Evolutionary conservation across 2,888 invertebrate genomes (phyloP).

Genomic region (Drosophila pseudotakahashii): DNA sequence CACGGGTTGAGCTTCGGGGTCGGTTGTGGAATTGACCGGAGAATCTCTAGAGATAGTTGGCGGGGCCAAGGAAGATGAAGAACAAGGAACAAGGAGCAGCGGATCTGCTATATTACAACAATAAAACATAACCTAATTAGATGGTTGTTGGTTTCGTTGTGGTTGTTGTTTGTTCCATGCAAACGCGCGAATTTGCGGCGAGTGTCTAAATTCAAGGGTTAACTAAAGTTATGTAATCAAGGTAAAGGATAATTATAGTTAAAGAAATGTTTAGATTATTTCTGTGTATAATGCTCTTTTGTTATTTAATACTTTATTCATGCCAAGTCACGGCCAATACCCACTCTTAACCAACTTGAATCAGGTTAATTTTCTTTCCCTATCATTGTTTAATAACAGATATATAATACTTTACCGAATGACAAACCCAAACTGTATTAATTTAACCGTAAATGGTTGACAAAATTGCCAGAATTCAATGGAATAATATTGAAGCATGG

Average conservation of each 20-base stretch:
- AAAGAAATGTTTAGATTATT: no score
- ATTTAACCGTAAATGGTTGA: background rate
- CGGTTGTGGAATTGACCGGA: constrained; percentile 37
- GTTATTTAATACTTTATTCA: no score
- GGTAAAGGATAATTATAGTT: no score
- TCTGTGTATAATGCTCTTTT: no score
- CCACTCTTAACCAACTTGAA: no score
- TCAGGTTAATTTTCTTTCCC: no score
- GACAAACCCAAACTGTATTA: no score
- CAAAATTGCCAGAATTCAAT: background rate
- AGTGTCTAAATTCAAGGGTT: background rate
- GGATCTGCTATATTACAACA: constrained; percentile 62
- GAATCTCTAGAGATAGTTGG: constrained; percentile 28
- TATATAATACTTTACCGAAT: background rate
- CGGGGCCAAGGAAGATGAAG: constrained; percentile 7
- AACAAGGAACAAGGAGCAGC: constrained; percentile 18
- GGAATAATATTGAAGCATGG: background rate
- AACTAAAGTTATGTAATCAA: background rate
- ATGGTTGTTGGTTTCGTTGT: constrained; percentile 16
- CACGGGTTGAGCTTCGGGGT: constrained; percentile 24
- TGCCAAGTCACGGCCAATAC: no score
- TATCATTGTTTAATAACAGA: background rate
- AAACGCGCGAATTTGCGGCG: background rate
- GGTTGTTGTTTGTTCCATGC: constrained; percentile 14
- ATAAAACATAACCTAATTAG: constrained; percentile 80